Conservation (phyloP, 1,140 invertebrate genomes). For the Hetaerina americana region DNA sequence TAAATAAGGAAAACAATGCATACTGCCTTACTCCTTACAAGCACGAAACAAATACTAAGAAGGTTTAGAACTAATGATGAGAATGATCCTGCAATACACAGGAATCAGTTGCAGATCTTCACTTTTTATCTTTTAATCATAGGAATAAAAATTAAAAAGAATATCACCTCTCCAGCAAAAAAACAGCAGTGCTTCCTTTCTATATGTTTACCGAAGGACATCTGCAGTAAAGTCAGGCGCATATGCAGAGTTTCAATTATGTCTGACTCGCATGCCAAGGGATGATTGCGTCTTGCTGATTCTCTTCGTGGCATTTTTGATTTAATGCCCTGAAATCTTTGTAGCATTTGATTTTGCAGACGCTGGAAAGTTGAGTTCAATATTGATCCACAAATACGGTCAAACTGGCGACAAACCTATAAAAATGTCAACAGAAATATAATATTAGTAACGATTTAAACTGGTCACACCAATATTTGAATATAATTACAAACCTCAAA, state of each 20-base stretch:
- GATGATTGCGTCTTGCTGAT: slow-evolving; percentile 68
- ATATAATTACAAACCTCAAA: too few species aligned
- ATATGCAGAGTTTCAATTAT: slow-evolving; percentile 82
- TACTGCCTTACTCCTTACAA: too few species aligned
- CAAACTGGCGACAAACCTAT: slow-evolving; percentile 64
- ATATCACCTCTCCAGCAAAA: slow-evolving; percentile 70
- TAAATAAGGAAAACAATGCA: too few species aligned
- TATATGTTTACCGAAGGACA: slow-evolving; percentile 85
- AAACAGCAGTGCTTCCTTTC: slow-evolving; percentile 81
- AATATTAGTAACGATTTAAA: too few species aligned
- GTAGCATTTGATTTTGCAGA: slow-evolving; percentile 63
- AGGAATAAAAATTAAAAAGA: too few species aligned
- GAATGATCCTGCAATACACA: too few species aligned
- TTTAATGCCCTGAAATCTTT: slow-evolving; percentile 70
- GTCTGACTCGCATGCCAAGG: slow-evolving; percentile 71
- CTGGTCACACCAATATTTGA: too few species aligned
- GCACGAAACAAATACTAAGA: too few species aligned
- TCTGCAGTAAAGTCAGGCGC: slow-evolving; percentile 71
- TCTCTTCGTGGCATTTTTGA: slow-evolving; percentile 79
- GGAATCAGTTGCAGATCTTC: too few species aligned
- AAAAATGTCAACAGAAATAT: too few species aligned
- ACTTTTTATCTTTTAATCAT: too few species aligned
- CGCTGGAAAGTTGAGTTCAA: slow-evolving; percentile 70
- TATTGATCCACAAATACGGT: slow-evolving; percentile 57
- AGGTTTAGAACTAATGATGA: too few species aligned